These are phyloP conservation scores for Aphis gossypii DNA, from an alignment of 1,140 invertebrate genomes.

Conservation along the genomic window DNA sequence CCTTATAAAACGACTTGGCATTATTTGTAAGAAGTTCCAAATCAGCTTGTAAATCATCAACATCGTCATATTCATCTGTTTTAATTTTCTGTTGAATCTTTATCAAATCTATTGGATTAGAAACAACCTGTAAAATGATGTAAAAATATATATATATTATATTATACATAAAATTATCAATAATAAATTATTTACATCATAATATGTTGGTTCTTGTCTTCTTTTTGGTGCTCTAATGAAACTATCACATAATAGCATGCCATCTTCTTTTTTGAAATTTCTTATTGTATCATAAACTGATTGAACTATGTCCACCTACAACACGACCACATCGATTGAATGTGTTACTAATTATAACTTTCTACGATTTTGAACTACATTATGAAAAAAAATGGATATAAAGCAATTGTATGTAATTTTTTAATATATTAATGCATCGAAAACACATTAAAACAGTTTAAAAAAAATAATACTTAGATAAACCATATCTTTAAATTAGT, in stretches of 20 bases:
- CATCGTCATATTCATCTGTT: constrained; percentile 91
- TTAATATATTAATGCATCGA: too few relatives aligned
- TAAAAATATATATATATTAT: background rate
- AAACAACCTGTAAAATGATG: constrained; percentile 71
- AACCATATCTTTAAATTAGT: background rate
- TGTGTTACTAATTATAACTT: constrained; percentile 1
- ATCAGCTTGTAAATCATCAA: constrained; percentile 86
- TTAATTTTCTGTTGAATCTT: constrained; percentile 96
- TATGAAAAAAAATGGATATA: background rate
- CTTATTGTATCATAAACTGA: constrained; percentile 91
- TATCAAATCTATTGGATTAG: constrained; percentile 90
- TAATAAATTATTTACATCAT: constrained; percentile 69
- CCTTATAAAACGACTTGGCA: constrained; percentile 92
- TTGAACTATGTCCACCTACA: constrained; percentile 84
- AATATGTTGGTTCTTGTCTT: constrained; percentile 87
- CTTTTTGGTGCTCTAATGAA: constrained; percentile 94
- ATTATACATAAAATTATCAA: too few relatives aligned
- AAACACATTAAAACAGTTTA: too few relatives aligned
- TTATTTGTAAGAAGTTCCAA: constrained; percentile 89
- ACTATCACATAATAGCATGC: constrained; percentile 86
- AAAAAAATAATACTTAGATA: background rate
- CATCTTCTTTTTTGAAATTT: constrained; percentile 92
- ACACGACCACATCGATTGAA: constrained; percentile 61
- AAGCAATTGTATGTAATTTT: background rate
- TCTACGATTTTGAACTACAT: constrained; percentile 8